Evolutionary conservation across 1,140 invertebrate species (phyloP).

Genomic region (Caenorhabditis latens): DNA sequence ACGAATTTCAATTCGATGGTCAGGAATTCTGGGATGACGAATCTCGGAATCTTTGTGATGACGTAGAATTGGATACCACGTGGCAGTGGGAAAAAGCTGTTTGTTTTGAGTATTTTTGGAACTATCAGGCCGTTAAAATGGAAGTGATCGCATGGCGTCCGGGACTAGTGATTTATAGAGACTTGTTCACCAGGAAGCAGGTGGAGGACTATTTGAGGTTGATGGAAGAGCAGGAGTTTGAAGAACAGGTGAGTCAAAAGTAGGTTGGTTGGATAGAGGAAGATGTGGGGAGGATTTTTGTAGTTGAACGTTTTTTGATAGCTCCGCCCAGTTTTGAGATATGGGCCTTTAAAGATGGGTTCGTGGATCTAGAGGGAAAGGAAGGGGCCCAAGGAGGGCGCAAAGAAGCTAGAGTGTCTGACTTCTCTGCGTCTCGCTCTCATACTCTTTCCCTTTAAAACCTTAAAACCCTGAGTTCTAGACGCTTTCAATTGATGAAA

Average conservation of each 20-base stretch:
- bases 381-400: too few relatives aligned
- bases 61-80: background rate
- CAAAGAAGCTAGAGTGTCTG: too few relatives aligned
- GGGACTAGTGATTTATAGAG: background rate
- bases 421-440: background rate
- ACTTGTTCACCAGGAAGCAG: constrained; percentile 2
- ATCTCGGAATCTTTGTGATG: background rate
- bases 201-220: background rate
- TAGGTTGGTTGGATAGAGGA: too few relatives aligned
- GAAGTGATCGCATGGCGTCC: background rate
- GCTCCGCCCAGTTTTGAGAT: too few relatives aligned
- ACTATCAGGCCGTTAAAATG: constrained; percentile 12
- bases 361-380: too few relatives aligned
- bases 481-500: too few relatives aligned
- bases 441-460: too few relatives aligned
- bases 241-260: background rate
- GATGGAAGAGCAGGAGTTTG: background rate
- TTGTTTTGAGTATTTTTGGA: background rate
- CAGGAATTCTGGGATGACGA: background rate
- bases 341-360: too few relatives aligned
- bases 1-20: background rate
- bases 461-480: too few relatives aligned
- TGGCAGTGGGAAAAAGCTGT: background rate
- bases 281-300: too few relatives aligned
- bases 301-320: background rate